These are phyloP conservation scores for Coendou prehensilis DNA, from an alignment of 2,797 vertebrate genomes.

Conservation along the genomic window DNA sequence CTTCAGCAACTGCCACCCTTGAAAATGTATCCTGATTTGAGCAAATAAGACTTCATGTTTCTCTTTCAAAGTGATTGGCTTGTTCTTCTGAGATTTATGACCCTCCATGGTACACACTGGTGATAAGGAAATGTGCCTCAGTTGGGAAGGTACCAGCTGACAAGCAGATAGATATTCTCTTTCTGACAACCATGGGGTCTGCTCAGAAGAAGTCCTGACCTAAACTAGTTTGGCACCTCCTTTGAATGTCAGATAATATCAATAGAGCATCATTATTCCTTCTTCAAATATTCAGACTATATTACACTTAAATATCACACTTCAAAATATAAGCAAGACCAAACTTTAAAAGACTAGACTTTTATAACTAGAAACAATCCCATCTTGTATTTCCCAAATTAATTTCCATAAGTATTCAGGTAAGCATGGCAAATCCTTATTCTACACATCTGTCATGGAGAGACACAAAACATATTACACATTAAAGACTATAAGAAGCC, in stretches of 20 bases:
- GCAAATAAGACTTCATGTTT: neutral
- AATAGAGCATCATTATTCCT: neutral
- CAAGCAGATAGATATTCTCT: neutral
- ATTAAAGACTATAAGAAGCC: conserved; percentile 20
- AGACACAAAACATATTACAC: neutral
- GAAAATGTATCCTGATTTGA: neutral
- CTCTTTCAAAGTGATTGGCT: conserved; percentile 16
- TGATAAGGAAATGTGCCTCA: neutral
- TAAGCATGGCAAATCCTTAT: neutral
- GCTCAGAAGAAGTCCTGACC: neutral
- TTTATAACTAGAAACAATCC: conserved; percentile 21
- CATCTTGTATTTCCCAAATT: conserved; percentile 15
- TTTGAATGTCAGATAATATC: neutral
- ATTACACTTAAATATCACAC: neutral
- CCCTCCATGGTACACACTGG: neutral
- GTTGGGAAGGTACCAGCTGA: neutral
- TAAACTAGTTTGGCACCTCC: neutral
- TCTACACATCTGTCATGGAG: neutral
- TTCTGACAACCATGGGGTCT: neutral
- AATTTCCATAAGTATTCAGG: neutral
- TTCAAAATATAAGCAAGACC: neutral
- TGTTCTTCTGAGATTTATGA: neutral
- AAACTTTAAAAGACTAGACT: neutral
- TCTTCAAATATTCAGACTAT: conserved; percentile 35
- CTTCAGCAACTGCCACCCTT: neutral